Evolutionary conservation across 2,113 vertebrate species (phyloP), one percentile per base, ranked within the genome.

Genomic region (Tupaia tana): DNA sequence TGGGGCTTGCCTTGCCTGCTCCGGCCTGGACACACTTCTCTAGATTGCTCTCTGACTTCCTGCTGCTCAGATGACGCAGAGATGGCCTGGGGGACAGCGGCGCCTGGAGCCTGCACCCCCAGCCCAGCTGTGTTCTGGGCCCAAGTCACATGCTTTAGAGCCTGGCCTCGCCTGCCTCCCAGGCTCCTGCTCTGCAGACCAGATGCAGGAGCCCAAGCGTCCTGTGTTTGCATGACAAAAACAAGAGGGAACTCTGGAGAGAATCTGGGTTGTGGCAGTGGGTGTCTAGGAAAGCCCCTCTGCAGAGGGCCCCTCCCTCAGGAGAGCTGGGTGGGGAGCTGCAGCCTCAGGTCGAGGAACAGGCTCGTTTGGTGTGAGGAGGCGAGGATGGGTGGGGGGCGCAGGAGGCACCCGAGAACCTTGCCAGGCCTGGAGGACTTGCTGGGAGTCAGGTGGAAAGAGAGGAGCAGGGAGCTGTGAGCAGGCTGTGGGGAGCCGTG

Each of bases 161-260:
- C 3, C 1, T 0, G 9, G 6, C 27, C 52, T 58, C 74, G 0
- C 5, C 6, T 27, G 27, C 25, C 43, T 5, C 0, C 9, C 12
- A 13, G 58, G 70, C 3, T 61, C 19, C 20, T 1, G 9, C 27
- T 43, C 43, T 43, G 43, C 43, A 43, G 43, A 43, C 43, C 43
- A 43, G 43, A 43, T 43, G 43, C 43, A 43, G 43, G 43, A 10
- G 9, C 9, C 10, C n/a, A 9, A 64, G 15, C 29, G 70, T 9
- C 61, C 29, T 7, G 12, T 24, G 90, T 22, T 11, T 27, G n/a
- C 29, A 34, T 16, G n/a, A 27, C 63, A 19, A 12, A 25, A 10
- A 20, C 0, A 2, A 15, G 18, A 64, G 15, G 70, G 56, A 11
- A 63, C 61, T 71, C 10, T 12, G n/a, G 43, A 34, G 18, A 74